Percentiles rank a stretch among this genome's conserved stretches.
Evolutionary conservation across 2,797 vertebrate genomes (phyloP).

Genomic region (Rhynchonycteris naso): DNA sequence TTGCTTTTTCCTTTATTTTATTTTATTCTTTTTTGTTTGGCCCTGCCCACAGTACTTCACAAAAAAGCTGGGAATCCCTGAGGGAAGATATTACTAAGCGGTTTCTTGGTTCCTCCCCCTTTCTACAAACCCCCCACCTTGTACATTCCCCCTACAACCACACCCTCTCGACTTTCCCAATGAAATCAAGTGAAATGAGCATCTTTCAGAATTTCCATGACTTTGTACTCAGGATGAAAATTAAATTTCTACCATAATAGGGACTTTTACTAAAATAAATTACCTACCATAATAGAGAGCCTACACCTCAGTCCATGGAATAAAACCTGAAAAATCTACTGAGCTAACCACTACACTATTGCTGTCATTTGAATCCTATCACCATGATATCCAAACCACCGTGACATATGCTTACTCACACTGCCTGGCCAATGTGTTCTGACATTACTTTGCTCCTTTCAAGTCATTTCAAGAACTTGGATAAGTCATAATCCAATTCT

Average conservation of each 20-base stretch:
- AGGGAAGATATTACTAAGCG: background rate
- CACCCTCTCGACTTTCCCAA: background rate
- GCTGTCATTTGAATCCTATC: background rate
- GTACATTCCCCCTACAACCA: background rate
- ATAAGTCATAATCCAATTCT: conserved; percentile 55
- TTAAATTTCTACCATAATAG: conserved; percentile 50
- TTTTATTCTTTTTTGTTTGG: background rate
- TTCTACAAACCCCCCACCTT: background rate
- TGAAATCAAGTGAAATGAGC: conserved; percentile 10
- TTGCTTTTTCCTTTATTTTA: background rate
- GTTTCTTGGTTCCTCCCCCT: background rate
- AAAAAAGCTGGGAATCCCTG: background rate
- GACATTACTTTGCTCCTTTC: conserved; percentile 38
- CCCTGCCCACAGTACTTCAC: background rate
- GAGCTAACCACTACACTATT: background rate
- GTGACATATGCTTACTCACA: background rate
- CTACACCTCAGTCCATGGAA: background rate
- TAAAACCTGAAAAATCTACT: background rate
- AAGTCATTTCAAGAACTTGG: conserved; percentile 39
- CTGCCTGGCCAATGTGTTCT: background rate
- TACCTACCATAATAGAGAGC: background rate
- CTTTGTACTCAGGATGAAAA: background rate
- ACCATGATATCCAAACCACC: background rate
- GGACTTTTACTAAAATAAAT: conserved; percentile 46
- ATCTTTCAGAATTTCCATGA: background rate